Evolutionary conservation across 2,888 invertebrate species (phyloP).

Genomic region (Macrophya annulata): DNA sequence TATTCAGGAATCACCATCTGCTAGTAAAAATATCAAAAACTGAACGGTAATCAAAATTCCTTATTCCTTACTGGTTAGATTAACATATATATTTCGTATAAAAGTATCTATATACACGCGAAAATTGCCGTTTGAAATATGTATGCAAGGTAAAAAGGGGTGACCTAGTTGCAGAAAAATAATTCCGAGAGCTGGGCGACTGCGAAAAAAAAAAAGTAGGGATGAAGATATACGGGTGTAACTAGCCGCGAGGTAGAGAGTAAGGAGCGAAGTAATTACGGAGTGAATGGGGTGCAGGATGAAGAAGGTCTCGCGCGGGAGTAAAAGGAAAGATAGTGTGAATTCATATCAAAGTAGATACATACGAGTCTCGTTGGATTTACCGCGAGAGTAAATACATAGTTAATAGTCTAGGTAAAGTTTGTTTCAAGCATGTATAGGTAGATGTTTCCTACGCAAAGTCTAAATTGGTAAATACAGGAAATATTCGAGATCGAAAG

Average conservation of each 20-base stretch:
- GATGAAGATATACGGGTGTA: slow-evolving; percentile 33
- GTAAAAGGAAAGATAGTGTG: slow-evolving; percentile 37
- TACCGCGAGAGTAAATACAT: not conserved
- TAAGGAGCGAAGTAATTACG: slow-evolving; percentile 38
- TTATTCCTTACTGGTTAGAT: not conserved
- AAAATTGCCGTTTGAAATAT: slow-evolving; percentile 8
- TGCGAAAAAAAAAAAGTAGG: slow-evolving; percentile 31
- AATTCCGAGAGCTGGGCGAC: slow-evolving; percentile 14
- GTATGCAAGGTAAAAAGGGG: not conserved
- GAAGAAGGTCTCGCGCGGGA: slow-evolving; percentile 8
- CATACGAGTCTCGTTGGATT: not conserved
- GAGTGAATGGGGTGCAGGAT: slow-evolving; percentile 31
- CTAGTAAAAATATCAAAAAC: not conserved
- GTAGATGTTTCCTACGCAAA: not conserved
- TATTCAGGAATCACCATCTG: not conserved
- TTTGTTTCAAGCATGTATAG: not conserved
- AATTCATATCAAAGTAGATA: slow-evolving; percentile 27
- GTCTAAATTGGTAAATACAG: not conserved
- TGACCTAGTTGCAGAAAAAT: slow-evolving; percentile 4
- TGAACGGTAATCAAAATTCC: not conserved
- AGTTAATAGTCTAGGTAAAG: not conserved
- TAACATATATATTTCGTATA: not conserved
- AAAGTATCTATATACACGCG: not conserved
- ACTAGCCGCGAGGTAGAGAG: slow-evolving; percentile 33
- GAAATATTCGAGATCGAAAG: not conserved